Conservation (phyloP, 2,888 invertebrate genomes). For the Ctenicera cuprea region DNA sequence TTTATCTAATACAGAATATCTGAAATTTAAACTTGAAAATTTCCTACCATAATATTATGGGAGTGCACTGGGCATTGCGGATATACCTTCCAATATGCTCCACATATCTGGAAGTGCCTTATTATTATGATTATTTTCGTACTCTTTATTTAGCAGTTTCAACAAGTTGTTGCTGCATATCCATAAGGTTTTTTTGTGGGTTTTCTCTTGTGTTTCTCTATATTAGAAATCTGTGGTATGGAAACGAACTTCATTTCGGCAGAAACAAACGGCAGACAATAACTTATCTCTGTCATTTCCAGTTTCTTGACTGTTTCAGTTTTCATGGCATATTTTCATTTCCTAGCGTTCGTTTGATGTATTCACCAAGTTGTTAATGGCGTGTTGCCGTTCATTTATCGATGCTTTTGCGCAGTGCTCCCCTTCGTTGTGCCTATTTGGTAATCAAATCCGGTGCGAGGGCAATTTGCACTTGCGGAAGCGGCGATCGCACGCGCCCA, state of each 20-base stretch:
- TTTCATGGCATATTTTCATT: constrained; percentile 10
- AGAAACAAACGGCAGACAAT: neutral
- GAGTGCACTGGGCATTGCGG: no score
- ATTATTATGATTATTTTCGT: no score
- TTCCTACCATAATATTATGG: no score
- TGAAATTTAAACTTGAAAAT: no score
- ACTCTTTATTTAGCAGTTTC: no score
- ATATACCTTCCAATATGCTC: no score
- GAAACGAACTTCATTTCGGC: neutral
- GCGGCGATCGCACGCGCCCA: constrained; percentile 46
- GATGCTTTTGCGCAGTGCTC: constrained; percentile 37
- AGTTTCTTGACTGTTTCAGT: constrained; percentile 14
- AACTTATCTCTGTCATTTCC: constrained; percentile 5
- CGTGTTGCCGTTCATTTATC: constrained; percentile 37
- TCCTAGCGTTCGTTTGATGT: constrained; percentile 16
- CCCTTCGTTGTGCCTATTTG: constrained; percentile 49
- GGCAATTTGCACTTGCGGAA: constrained; percentile 47
- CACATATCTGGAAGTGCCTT: no score
- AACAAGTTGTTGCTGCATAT: no score
- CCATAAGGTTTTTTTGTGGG: no score
- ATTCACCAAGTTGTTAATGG: constrained; percentile 36
- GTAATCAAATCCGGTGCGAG: constrained; percentile 50
- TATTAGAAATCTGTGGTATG: neutral
- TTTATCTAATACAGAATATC: no score
- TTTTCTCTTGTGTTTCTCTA: neutral